A percentile compares a stretch with the other conserved stretches of the same genome.
phyloP scores from a whole-genome alignment of 1,140 invertebrate genomes.

The Panulirus ornatus region DNA sequence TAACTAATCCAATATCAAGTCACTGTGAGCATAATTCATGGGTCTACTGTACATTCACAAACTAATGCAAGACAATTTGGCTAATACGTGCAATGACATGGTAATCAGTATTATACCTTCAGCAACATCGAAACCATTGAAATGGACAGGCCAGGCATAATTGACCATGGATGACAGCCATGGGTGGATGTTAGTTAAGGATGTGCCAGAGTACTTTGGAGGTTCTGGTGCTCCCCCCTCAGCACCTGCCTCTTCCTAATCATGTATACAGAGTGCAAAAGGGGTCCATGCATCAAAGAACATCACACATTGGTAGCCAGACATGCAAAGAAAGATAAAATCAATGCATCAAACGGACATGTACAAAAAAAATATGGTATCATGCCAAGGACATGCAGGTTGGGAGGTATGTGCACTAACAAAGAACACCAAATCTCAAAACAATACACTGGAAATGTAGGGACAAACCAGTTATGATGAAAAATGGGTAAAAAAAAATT shows the following conservation, averaged over 20 bases:
- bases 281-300: background rate
- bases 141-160: conserved; percentile 99
- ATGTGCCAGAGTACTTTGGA: conserved; percentile 72
- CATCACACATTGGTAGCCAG: background rate
- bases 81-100: background rate
- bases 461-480: no score
- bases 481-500: no score
- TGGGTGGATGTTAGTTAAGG: conserved; percentile 87
- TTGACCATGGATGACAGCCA: conserved; percentile 99
- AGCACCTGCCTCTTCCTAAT: conserved; percentile 9
- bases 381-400: no score
- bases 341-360: background rate
- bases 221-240: conserved; percentile 60
- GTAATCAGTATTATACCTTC: conserved; percentile 84
- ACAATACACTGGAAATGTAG: no score
- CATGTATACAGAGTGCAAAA: background rate
- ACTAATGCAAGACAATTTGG: background rate
- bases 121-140: conserved; percentile 97
- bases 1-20: background rate
- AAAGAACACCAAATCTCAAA: no score
- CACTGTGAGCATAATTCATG: background rate
- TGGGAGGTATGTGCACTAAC: no score
- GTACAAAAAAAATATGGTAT: no score
- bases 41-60: conserved; percentile 1
- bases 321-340: background rate